Conservation (phyloP, 1,140 invertebrate species). For the Dolichoris vasculosae region DNA sequence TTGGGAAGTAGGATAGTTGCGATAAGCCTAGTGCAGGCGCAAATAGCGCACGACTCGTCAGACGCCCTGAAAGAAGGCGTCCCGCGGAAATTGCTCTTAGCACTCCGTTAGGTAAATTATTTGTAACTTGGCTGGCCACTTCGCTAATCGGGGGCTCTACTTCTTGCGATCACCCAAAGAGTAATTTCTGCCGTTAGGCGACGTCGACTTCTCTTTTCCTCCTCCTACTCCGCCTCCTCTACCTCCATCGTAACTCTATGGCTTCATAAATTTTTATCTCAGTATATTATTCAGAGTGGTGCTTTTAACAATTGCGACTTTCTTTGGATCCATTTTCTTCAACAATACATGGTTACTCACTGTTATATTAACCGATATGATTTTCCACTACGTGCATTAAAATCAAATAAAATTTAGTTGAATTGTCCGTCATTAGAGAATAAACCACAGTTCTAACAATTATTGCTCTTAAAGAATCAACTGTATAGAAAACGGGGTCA, state of each 20-base stretch:
- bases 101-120: constrained; percentile 52
- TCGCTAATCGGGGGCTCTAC: constrained; percentile 32
- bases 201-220: too few relatives aligned
- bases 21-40: constrained; percentile 42
- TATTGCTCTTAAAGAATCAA: not conserved
- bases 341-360: too few relatives aligned
- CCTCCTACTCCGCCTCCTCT: too few relatives aligned
- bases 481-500: not conserved
- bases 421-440: not conserved
- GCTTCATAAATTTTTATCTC: constrained; percentile 37
- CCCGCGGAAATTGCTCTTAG: constrained; percentile 45
- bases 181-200: constrained; percentile 29
- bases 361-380: not conserved
- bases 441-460: not conserved
- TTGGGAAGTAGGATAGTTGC: constrained; percentile 56
- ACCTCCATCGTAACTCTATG: not conserved
- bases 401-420: constrained; percentile 24
- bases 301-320: not conserved
- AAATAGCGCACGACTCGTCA: constrained; percentile 40
- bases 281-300: not conserved
- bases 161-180: not conserved
- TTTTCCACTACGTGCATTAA: not conserved
- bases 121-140: constrained; percentile 25
- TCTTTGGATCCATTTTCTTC: not conserved
- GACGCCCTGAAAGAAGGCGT: not conserved